A percentile compares a stretch with the other conserved stretches of the same genome.
Evolutionary conservation across 1,140 invertebrate species (phyloP).

Genomic region (Campoletis sonorensis): DNA sequence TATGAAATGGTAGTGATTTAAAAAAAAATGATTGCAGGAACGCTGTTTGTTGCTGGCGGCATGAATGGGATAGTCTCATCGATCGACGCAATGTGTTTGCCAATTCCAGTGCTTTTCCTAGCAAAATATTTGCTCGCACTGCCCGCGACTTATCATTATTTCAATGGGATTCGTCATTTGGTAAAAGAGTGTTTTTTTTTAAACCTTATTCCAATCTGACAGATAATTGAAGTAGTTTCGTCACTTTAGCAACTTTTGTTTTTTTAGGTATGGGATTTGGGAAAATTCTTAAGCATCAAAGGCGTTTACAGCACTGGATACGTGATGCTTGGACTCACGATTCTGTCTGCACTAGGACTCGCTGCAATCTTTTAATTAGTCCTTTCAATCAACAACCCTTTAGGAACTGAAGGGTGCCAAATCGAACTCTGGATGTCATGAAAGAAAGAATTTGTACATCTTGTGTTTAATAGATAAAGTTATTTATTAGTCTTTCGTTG

Average conservation of each 20-base stretch:
- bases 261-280: constrained; percentile 82
- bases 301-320: constrained; percentile 85
- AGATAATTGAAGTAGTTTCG: background rate
- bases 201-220: no score
- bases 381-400: background rate
- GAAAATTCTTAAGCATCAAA: constrained; percentile 83
- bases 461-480: constrained; percentile 34
- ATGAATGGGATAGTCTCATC: constrained; percentile 65
- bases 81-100: constrained; percentile 61
- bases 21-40: constrained; percentile 60
- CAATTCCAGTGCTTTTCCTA: constrained; percentile 58
- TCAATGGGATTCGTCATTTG: constrained; percentile 85
- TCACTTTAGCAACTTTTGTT: constrained; percentile 33
- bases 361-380: constrained; percentile 58
- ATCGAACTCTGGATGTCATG: background rate
- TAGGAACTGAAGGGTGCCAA: background rate
- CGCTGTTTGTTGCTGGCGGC: constrained; percentile 67
- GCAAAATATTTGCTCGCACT: constrained; percentile 77
- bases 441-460: background rate
- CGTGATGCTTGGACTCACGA: constrained; percentile 76
- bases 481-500: constrained; percentile 25
- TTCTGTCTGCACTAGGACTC: constrained; percentile 63
- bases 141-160: constrained; percentile 82
- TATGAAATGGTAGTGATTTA: background rate
- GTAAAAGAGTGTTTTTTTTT: no score